Base-by-base conservation (phyloP, 2,888 invertebrate species). In the Conus canariensis region DNA sequence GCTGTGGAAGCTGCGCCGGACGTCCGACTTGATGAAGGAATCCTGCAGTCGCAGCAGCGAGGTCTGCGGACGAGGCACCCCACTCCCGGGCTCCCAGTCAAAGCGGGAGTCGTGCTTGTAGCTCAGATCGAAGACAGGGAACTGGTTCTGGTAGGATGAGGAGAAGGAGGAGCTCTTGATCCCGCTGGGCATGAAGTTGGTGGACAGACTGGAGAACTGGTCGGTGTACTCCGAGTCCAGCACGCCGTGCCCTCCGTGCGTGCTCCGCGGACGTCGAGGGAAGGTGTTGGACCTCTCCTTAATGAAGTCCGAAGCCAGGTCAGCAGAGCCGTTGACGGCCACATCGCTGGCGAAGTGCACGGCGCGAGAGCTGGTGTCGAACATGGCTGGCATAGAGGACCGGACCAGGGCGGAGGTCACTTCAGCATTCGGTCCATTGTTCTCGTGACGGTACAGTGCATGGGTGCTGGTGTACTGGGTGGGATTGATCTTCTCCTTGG, bases 1-100 rank as follows among this genome's bases (percentile, higher is more conserved):
- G 9, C 89, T n/a, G 88, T 95, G 95, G 92, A 96, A 96, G 56
- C 93, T 92, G 83, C 91, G 92, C 60, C 94, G 92, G 6, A 90
- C 88, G 4, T 93, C 92, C 3, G 95, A 93, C 90, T 95, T 95
- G 80, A 92, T 92, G 93, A 95, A 96, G n/a, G 92, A 92, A 91
- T 96, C 93, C 92, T 96, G 96, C 45, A 96, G 91, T 1, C 94
- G 87, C 0, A 94, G 91, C 16, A 96, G 93, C 30, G 91, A 92
- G 0, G 95, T 93, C 91, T 95, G 95, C 10, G 95, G 96, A 14
- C 95, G 92, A 5, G 95, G 95, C 0, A 82, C 74, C 0, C 95
- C 95, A 25, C 90, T 92, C 5, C 95, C 95, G 3, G 95, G 94
- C 86, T 93, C 91, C 95, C 96, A 96, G 14, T 92, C 80, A 90